phyloP scores from a whole-genome alignment of 2,888 invertebrate genomes.

The Orchestes rusci region DNA sequence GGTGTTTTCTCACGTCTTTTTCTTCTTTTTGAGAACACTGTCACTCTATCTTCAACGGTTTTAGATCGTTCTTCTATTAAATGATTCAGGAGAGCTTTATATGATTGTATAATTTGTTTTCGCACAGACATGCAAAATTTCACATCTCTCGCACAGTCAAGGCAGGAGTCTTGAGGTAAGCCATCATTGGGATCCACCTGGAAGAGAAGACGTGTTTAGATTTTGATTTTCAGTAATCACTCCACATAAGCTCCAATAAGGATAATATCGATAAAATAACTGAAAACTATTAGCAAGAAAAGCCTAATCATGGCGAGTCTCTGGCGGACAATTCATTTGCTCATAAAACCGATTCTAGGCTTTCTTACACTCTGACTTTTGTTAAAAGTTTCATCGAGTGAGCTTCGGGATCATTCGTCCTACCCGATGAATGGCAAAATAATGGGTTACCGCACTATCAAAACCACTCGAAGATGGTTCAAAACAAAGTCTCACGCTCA shows the following conservation, averaged over 20 bases:
- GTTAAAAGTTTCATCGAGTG: too few species aligned
- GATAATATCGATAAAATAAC: neutral
- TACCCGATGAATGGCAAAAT: too few species aligned
- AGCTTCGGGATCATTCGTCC: too few species aligned
- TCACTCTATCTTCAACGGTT: neutral
- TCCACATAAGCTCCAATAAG: neutral
- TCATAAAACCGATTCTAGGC: too few species aligned
- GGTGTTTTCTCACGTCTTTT: slow-evolving; percentile 13
- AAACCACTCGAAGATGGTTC: too few species aligned
- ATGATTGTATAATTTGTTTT: slow-evolving; percentile 17
- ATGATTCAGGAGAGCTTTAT: slow-evolving; percentile 12
- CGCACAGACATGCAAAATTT: slow-evolving; percentile 22
- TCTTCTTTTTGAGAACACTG: neutral
- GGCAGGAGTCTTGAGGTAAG: slow-evolving; percentile 15
- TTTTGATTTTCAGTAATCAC: neutral
- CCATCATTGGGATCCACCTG: slow-evolving; percentile 18
- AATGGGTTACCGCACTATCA: too few species aligned
- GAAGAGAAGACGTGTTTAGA: neutral
- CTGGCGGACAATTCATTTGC: too few species aligned
- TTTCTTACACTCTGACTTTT: too few species aligned
- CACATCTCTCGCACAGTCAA: slow-evolving; percentile 22
- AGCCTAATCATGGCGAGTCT: too few species aligned
- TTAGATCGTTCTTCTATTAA: slow-evolving; percentile 1
- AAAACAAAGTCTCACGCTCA: too few species aligned
- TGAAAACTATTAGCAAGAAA: too few species aligned